Percentiles rank a stretch among this genome's conserved stretches.
These are phyloP conservation scores for Mormyrus hasselquistii DNA, from an alignment of 2,797 vertebrate genomes.

Conservation along the genomic window DNA sequence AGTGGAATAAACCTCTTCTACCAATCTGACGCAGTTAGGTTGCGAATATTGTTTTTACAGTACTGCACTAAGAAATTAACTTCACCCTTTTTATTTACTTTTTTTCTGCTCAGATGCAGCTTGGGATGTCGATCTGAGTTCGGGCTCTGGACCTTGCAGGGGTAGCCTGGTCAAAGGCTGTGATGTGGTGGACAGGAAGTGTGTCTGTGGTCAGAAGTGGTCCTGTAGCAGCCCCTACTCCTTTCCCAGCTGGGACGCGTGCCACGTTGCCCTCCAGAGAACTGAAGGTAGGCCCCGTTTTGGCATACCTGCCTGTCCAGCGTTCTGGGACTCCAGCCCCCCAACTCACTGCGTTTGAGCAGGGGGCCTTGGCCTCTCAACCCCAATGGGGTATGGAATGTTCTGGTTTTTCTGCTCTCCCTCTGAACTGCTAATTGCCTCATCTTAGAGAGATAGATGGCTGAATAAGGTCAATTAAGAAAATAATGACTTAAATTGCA, in stretches of 20 bases:
- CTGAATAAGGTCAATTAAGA: neutral
- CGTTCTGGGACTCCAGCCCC: neutral
- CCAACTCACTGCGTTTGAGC: neutral
- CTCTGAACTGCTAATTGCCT: neutral
- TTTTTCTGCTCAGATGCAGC: slow-evolving; percentile 64
- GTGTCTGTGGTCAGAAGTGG: slow-evolving; percentile 67
- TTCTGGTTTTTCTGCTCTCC: neutral
- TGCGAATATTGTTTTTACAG: neutral
- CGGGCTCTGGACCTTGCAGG: slow-evolving; percentile 72
- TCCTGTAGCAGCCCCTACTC: slow-evolving; percentile 72
- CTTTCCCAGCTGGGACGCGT: slow-evolving; percentile 65
- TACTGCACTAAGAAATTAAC: neutral
- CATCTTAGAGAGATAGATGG: neutral
- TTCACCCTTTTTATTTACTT: neutral
- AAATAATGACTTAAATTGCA: slow-evolving; percentile 1
- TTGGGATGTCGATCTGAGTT: slow-evolving; percentile 70
- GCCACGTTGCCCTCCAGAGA: slow-evolving; percentile 58
- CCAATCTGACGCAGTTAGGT: neutral
- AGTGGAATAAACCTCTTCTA: neutral
- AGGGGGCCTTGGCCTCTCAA: neutral
- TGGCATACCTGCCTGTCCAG: neutral
- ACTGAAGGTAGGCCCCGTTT: slow-evolving; percentile 63
- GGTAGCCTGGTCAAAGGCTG: slow-evolving; percentile 74
- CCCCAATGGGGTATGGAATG: neutral
- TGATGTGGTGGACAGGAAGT: slow-evolving; percentile 74